phyloP scores from a whole-genome alignment of 2,888 invertebrate species.

The Autographa gamma region DNA sequence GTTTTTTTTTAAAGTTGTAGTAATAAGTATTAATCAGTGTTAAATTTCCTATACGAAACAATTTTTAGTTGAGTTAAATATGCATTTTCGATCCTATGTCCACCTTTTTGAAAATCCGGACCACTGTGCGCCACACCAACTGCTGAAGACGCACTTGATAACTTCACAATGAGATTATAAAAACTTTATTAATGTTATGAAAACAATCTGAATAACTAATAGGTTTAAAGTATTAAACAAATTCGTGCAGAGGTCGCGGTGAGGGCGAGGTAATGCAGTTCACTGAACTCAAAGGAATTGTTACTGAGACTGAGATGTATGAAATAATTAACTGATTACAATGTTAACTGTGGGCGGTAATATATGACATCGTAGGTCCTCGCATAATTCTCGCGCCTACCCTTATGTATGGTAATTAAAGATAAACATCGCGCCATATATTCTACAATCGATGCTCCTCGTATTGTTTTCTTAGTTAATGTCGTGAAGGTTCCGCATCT shows the following conservation, averaged over 20 bases:
- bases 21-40: too few relatives aligned
- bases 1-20: too few relatives aligned
- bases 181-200: conserved; percentile 13
- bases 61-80: too few relatives aligned
- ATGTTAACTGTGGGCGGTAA: neutral
- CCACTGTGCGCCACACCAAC: neutral
- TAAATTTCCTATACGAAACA: too few relatives aligned
- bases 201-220: conserved; percentile 29
- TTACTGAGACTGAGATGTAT: neutral
- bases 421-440: conserved; percentile 4
- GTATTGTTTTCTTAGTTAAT: neutral
- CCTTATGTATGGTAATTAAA: conserved; percentile 6
- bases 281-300: conserved; percentile 16
- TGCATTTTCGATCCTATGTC: too few relatives aligned
- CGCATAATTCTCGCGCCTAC: neutral
- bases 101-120: too few relatives aligned
- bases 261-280: conserved; percentile 12
- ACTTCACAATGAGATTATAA: conserved; percentile 23
- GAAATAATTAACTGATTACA: conserved; percentile 17
- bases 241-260: neutral
- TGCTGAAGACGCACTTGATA: conserved; percentile 21
- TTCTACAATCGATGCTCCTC: neutral
- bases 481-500: neutral
- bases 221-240: conserved; percentile 6
- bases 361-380: neutral